Percentiles rank a stretch among this genome's conserved stretches.
phyloP scores from a whole-genome alignment of 2,797 vertebrate genomes.

The Tamandua tetradactyla region DNA sequence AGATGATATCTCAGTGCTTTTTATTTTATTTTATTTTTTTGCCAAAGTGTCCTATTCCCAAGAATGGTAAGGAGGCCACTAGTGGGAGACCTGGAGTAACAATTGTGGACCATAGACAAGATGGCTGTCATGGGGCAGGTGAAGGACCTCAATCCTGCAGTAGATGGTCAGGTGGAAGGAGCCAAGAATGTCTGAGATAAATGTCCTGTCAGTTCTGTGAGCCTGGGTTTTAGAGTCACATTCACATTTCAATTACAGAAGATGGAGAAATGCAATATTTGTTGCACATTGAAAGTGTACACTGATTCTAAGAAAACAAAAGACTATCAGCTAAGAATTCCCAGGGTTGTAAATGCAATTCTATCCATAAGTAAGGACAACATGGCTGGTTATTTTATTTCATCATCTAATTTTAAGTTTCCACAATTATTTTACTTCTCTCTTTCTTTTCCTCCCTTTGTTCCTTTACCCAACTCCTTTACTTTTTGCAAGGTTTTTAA shows the following conservation, averaged over 20 bases:
- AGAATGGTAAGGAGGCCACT: background rate
- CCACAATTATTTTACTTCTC: background rate
- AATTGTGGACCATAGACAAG: background rate
- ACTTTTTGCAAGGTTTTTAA: background rate
- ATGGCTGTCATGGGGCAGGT: too few species aligned
- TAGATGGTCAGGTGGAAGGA: background rate
- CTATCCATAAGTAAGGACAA: background rate
- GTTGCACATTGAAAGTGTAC: background rate
- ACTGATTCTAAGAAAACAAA: background rate
- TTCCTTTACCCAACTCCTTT: background rate
- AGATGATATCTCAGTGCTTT: too few species aligned
- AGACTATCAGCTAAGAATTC: background rate
- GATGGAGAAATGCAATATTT: background rate
- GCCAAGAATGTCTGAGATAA: background rate
- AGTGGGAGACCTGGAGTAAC: too few species aligned
- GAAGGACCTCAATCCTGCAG: background rate
- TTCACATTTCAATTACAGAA: background rate
- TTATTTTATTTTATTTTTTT: too few species aligned
- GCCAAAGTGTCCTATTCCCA: background rate
- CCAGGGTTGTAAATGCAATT: background rate
- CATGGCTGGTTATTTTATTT: background rate
- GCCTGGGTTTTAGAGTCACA: background rate
- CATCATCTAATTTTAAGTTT: background rate
- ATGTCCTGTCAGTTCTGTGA: background rate
- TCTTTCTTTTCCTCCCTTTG: background rate